A percentile compares a stretch with the other conserved stretches of the same genome.
Evolutionary conservation across 2,113 vertebrate genomes (phyloP).

Genomic region (Microcebus ravelobensis): DNA sequence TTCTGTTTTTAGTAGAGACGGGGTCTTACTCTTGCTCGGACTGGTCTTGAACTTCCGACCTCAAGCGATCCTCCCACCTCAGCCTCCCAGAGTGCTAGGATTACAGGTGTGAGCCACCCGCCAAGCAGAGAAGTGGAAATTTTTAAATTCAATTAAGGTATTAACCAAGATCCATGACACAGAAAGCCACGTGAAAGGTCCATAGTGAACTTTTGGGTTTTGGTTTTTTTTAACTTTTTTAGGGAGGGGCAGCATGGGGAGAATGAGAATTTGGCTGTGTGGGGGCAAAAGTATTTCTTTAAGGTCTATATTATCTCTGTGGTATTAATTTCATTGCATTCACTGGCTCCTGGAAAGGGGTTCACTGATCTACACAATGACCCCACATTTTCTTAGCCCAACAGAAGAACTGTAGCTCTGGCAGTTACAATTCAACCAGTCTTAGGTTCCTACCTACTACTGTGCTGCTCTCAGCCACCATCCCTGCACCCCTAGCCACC

Average conservation of each 20-base stretch:
- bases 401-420: neutral
- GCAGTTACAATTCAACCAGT: neutral
- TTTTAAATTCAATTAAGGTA: neutral
- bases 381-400: neutral
- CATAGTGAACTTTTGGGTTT: neutral
- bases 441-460: neutral
- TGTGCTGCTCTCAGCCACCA: neutral
- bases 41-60: neutral
- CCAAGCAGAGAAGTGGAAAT: neutral
- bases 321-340: neutral
- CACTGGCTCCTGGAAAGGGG: neutral
- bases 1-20: neutral
- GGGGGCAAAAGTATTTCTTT: neutral
- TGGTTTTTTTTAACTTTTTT: neutral
- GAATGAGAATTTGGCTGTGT: neutral
- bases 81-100: neutral
- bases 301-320: neutral
- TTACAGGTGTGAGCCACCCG: neutral
- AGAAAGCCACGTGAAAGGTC: neutral
- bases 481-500: neutral
- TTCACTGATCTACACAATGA: neutral
- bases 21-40: neutral
- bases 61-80: neutral
- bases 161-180: neutral
- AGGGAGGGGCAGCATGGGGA: neutral